These are phyloP conservation scores for Sarcophaga bullata DNA, from an alignment of 1,140 invertebrate genomes.

Conservation along the genomic window DNA sequence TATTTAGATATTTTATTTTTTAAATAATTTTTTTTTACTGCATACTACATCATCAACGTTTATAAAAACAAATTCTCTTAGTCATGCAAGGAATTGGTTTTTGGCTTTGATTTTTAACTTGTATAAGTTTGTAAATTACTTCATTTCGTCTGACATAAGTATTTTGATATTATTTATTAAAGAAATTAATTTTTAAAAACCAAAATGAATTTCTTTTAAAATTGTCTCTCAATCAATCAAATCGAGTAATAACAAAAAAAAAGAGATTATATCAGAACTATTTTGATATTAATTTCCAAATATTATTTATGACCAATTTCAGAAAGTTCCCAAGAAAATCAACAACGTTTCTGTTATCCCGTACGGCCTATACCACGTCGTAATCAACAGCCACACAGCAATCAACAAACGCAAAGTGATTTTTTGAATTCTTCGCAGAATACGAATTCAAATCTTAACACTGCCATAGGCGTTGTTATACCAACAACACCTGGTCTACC, in stretches of 20 bases:
- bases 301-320: conserved; percentile 36
- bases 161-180: no score
- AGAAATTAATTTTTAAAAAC: no score
- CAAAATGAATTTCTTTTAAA: no score
- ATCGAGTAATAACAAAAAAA: no score
- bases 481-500: conserved; percentile 55
- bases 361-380: conserved; percentile 62
- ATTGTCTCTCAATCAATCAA: no score
- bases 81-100: conserved; percentile 14
- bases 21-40: conserved; percentile 11
- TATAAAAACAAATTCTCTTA: conserved; percentile 19
- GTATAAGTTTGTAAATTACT: background rate
- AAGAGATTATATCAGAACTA: no score
- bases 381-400: conserved; percentile 51
- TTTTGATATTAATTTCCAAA: no score
- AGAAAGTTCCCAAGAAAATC: conserved; percentile 58
- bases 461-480: conserved; percentile 61
- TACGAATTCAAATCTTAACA: conserved; percentile 40
- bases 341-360: conserved; percentile 61
- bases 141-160: no score
- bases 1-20: background rate
- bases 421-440: conserved; percentile 2
- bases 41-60: conserved; percentile 9
- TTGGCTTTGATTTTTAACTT: background rate
- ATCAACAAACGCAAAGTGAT: conserved; percentile 43